phyloP scores from a whole-genome alignment of 1,140 invertebrate species.

The Aphelinus atriplicis region DNA sequence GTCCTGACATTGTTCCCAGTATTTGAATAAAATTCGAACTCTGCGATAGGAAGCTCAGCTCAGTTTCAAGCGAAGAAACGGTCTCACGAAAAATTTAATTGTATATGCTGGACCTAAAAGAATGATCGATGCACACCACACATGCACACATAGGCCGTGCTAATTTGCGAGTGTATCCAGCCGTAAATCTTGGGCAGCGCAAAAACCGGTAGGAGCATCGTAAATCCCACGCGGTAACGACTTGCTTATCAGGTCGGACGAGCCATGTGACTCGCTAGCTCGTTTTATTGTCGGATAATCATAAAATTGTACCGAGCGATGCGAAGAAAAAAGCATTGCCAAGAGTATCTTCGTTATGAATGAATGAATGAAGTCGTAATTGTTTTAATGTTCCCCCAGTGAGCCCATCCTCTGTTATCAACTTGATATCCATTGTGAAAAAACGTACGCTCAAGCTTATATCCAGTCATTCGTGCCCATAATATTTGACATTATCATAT shows the following conservation, averaged over 20 bases:
- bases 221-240: constrained; percentile 33
- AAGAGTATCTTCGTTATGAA: constrained; percentile 34
- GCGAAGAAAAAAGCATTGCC: constrained; percentile 21
- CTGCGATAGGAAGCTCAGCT: not conserved
- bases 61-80: not conserved
- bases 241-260: constrained; percentile 35
- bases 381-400: constrained; percentile 22
- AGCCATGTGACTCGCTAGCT: constrained; percentile 6
- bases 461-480: too few species aligned
- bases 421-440: not conserved
- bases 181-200: constrained; percentile 26
- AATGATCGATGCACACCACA: not conserved
- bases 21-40: too few species aligned
- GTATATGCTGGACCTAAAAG: too few species aligned
- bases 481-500: too few species aligned
- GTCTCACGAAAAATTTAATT: too few species aligned
- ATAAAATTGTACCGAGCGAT: constrained; percentile 28
- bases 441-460: too few species aligned
- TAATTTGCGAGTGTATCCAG: constrained; percentile 30
- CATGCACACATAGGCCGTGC: constrained; percentile 7
- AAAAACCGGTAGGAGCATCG: constrained; percentile 37
- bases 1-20: too few species aligned
- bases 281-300: constrained; percentile 36
- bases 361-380: constrained; percentile 38
- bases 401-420: constrained; percentile 36